Evolutionary conservation across 2,888 invertebrate species (phyloP), one percentile per base, ranked within the genome.

Genomic region (Caenorhabditis doughertyi): DNA sequence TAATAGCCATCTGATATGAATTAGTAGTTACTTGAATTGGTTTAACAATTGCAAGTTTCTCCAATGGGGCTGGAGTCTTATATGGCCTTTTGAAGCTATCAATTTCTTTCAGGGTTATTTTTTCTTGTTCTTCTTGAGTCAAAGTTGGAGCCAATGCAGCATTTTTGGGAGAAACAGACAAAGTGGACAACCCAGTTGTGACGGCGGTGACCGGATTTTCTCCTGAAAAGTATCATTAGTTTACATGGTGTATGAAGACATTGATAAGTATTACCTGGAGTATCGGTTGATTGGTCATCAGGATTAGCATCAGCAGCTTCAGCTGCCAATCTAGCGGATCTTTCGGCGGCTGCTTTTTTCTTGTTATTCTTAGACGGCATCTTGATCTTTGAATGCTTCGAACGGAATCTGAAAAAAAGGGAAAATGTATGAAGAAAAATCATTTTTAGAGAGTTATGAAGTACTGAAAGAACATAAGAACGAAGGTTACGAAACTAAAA

Each of bases 21-120:
- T 81, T 81, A 27, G 76, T 65, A 4, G n/a, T 60, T 27, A 81
- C 44, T 1, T 9, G n/a, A 2, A 64, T 8, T 16, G 32, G 35
- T 1, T 35, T 35, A 25, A 13, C 47, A 11, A 35, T 32, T 5
- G 27, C 21, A 8, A 65, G 47, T 21, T 32, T 32, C 16, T 9
- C 8, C 7, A 65, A 11, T 3, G 18, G 27, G 5, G 51, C 23
- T 13, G 65, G 65, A 13, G 47, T 47, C 7, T 47, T 18, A 49
- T 29, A 64, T 5, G 64, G 32, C 3, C 8, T 25, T 11, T 25
- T 16, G 47, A 47, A 4, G 4, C 18, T 16, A 4, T 47, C 47
- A 9, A 25, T 23, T 42, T 25, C 60, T n/a, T n/a, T n/a, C n/a
- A n/a, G n/a, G n/a, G n/a, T n/a, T n/a, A n/a, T n/a, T n/a, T n/a